These are phyloP conservation scores for Littorina saxatilis DNA, from an alignment of 1,140 invertebrate species.

Conservation along the genomic window DNA sequence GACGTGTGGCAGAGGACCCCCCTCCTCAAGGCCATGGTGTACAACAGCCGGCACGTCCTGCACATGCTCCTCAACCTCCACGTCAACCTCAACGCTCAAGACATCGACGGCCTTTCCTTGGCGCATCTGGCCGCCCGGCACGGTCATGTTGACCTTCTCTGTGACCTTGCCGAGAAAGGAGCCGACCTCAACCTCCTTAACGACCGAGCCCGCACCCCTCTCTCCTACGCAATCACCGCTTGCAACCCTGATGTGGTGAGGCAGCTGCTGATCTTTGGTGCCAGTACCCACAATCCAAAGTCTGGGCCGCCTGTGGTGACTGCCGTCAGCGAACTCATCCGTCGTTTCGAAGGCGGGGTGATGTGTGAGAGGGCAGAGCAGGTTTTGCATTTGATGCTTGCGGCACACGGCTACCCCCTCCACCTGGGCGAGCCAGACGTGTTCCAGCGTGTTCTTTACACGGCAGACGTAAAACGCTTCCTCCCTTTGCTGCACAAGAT, in stretches of 20 bases:
- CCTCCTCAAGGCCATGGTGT: constrained; percentile 3
- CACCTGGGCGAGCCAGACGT: not conserved
- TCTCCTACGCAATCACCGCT: not conserved
- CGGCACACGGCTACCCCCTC: not conserved
- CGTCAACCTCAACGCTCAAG: constrained; percentile 5
- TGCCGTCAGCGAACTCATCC: constrained; percentile 1
- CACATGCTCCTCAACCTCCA: not conserved
- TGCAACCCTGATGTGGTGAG: not conserved
- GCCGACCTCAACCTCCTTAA: constrained; percentile 4
- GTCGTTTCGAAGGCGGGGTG: not conserved
- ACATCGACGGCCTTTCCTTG: not conserved
- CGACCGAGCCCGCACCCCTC: not conserved
- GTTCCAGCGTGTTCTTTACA: not conserved
- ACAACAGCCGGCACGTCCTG: not conserved
- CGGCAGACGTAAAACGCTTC: not conserved
- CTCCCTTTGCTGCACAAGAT: not conserved
- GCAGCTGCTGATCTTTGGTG: not conserved
- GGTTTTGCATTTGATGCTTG: not conserved
- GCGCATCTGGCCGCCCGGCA: not conserved
- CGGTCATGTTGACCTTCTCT: not conserved
- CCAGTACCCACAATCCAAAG: not conserved
- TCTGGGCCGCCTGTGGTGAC: not conserved
- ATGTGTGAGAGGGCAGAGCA: not conserved
- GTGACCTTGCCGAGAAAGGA: not conserved
- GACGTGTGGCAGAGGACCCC: not conserved